Percentiles rank a stretch among this genome's conserved stretches.
Evolutionary conservation across 2,113 vertebrate species (phyloP).

Genomic region (Benitochromis conjunctus): DNA sequence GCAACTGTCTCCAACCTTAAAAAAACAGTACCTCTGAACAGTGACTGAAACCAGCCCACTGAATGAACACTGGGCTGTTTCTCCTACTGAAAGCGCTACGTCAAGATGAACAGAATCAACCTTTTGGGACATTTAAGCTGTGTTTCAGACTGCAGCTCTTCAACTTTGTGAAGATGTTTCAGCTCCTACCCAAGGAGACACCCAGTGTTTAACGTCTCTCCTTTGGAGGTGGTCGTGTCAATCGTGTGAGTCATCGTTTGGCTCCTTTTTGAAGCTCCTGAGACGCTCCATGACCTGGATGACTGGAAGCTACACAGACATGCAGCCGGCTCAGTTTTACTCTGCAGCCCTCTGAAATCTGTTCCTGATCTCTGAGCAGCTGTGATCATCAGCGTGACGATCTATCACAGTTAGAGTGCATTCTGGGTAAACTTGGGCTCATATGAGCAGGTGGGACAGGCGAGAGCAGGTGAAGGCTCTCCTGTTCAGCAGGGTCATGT

Average conservation of each 20-base stretch:
- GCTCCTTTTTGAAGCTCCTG: too few relatives aligned
- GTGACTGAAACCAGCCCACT: not conserved
- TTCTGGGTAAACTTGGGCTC: not conserved
- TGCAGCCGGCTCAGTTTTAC: not conserved
- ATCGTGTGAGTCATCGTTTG: too few relatives aligned
- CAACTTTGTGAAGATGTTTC: not conserved
- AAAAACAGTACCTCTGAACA: not conserved
- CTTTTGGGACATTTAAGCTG: not conserved
- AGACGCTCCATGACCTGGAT: too few relatives aligned
- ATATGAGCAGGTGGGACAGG: not conserved
- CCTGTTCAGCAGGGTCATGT: not conserved
- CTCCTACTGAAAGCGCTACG: not conserved
- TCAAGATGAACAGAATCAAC: not conserved
- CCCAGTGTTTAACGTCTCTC: not conserved
- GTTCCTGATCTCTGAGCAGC: not conserved
- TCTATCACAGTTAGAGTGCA: not conserved
- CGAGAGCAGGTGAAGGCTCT: not conserved
- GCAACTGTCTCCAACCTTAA: not conserved
- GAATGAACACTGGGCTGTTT: not conserved
- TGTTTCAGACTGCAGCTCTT: not conserved
- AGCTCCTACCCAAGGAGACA: not conserved
- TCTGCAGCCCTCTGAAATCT: not conserved
- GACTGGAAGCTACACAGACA: too few relatives aligned
- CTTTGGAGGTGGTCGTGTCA: too few relatives aligned
- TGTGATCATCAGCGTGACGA: not conserved